Percentiles rank a stretch among this genome's conserved stretches.
phyloP scores from a whole-genome alignment of 2,888 invertebrate genomes.

The Rhagium mordax region DNA sequence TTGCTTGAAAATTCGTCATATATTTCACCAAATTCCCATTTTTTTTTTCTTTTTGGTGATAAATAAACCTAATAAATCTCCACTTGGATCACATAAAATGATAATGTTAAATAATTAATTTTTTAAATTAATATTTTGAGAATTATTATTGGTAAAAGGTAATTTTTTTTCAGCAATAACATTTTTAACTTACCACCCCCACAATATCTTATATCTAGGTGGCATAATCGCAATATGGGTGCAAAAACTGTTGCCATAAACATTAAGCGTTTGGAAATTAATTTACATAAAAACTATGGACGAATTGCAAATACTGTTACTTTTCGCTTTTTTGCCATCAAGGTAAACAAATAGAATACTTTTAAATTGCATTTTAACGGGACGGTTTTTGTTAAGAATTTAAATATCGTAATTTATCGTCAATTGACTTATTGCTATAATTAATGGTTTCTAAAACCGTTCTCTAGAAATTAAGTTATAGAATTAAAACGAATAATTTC shows the following conservation, averaged over 20 bases:
- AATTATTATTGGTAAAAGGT: too few species aligned
- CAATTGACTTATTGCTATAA: not conserved
- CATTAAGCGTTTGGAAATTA: not conserved
- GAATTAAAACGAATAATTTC: too few species aligned
- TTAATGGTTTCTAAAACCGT: not conserved
- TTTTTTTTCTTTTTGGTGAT: too few species aligned
- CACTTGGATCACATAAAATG: too few species aligned
- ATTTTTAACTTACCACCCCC: too few species aligned
- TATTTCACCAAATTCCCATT: too few species aligned
- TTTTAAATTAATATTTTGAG: too few species aligned
- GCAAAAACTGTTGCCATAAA: not conserved
- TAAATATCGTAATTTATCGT: not conserved
- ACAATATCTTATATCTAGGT: not conserved
- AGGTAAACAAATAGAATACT: conserved; percentile 9
- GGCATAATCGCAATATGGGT: not conserved
- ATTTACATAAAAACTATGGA: not conserved
- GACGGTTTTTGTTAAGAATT: not conserved
- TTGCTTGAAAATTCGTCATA: too few species aligned
- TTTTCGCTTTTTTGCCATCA: not conserved
- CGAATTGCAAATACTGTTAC: not conserved
- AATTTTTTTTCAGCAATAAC: too few species aligned
- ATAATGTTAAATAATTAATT: too few species aligned
- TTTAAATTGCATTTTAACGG: conserved; percentile 18
- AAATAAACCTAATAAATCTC: too few species aligned
- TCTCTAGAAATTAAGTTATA: not conserved